A percentile compares a stretch with the other conserved stretches of the same genome.
Conservation (phyloP, 2,888 invertebrate species). For the Lysandra bellargus region DNA sequence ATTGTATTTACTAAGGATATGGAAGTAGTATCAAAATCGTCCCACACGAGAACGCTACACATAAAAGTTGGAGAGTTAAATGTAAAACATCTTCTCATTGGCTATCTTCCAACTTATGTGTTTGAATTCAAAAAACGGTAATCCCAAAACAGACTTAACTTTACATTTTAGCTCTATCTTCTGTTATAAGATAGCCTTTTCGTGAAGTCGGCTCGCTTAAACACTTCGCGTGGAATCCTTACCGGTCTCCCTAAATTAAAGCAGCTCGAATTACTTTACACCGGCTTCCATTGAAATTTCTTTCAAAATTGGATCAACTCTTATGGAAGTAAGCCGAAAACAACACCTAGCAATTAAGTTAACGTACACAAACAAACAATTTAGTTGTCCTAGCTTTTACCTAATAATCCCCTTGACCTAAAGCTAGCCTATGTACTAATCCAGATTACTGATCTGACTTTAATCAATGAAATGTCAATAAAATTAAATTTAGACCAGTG, state of each 20-base stretch:
- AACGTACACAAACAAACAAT: neutral
- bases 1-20: neutral
- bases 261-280: slow-evolving; percentile 11
- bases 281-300: slow-evolving; percentile 8
- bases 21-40: neutral
- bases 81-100: neutral
- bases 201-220: neutral
- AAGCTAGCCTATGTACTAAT: too few relatives aligned
- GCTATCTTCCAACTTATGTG: neutral
- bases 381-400: neutral
- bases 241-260: slow-evolving; percentile 18
- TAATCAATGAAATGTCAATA: neutral
- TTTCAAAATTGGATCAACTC: slow-evolving; percentile 16
- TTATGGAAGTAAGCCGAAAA: slow-evolving; percentile 13
- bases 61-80: neutral
- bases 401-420: neutral
- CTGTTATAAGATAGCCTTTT: slow-evolving; percentile 20
- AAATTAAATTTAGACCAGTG: too few relatives aligned
- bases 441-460: neutral
- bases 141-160: neutral
- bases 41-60: neutral
- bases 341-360: neutral
- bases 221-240: slow-evolving; percentile 8
- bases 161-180: neutral
- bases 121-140: neutral